Base-by-base conservation (phyloP, 2,888 invertebrate species). In the Gryllus longicercus region DNA sequence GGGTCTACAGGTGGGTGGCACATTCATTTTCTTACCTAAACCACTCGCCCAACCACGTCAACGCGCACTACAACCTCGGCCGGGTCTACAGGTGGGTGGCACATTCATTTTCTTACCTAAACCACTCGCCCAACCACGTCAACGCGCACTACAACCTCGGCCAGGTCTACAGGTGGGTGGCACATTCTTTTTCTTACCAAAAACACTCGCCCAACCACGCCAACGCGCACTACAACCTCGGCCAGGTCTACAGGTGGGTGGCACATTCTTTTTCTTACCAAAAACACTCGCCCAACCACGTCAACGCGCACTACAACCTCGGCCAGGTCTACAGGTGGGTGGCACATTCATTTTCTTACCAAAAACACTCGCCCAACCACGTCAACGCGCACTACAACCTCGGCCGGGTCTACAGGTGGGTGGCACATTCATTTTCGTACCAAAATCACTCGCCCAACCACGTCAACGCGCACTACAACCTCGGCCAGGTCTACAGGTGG, bases 121-220 rank as follows among this genome's bases (percentile, higher is more conserved):
- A n/a, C 1, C 21, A 93, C 85, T 93, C 93, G 84, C 90, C 93
- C 4, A 91, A 92, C 82, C 95, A 96, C 85, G 92, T 94, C 80
- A 94, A 95, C 85, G 95, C 95, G 51, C 93, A 95, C 86, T 95
- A 94, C 86, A 96, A 96, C 87, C 90, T 96, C 79, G 96, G 94
- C 25, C 93, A 93, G 86, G 89, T 95, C 63, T 94, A 93, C 88
- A 92, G 95, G 95, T 94, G 87, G 90, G 89, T 85, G 8, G 38
- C 38, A 38, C 38, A 38, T 81, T 50, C n/a, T 0, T 78, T 3
- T n/a, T 21, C 12, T 5, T 38, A 3, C 0, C 12, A 3, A 38
- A 38, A 38, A 0, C n/a, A 8, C 12, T 12, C 21, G 2, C 21
- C 21, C 38, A 38, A 38, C 16, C 49, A 49, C 50, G 38, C 4